These are phyloP conservation scores for Sebastes steindachneri DNA, from an alignment of 2,797 vertebrate species.

Conservation along the genomic window DNA sequence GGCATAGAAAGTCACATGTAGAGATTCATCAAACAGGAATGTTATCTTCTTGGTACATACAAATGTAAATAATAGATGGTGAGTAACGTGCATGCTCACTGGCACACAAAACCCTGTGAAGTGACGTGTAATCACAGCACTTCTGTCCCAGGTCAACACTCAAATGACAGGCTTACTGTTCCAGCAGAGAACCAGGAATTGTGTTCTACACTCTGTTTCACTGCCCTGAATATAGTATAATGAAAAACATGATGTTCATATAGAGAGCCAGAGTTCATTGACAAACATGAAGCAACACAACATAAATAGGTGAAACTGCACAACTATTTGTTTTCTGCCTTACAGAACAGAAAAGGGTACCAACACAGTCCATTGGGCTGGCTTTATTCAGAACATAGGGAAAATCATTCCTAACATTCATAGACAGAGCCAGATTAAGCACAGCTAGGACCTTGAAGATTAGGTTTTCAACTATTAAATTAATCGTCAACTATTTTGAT, in stretches of 20 bases:
- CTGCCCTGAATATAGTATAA: not conserved
- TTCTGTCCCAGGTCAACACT: slow-evolving; percentile 24
- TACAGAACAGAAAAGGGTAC: not conserved
- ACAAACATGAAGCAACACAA: not conserved
- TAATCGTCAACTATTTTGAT: too few relatives aligned
- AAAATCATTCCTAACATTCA: not conserved
- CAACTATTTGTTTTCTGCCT: not conserved
- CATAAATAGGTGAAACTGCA: not conserved
- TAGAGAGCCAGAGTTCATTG: not conserved
- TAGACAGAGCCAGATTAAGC: not conserved
- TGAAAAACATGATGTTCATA: not conserved
- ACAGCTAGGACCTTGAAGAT: not conserved
- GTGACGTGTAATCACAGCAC: slow-evolving; percentile 10
- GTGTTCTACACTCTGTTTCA: not conserved
- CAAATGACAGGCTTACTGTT: slow-evolving; percentile 24
- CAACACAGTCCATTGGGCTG: not conserved
- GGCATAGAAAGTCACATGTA: not conserved
- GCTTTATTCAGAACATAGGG: not conserved
- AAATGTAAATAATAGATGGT: not conserved
- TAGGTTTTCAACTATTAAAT: too few relatives aligned
- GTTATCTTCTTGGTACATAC: not conserved
- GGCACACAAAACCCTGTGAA: not conserved
- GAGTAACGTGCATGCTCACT: not conserved
- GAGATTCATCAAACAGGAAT: not conserved
- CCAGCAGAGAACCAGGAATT: slow-evolving; percentile 5